Conservation (phyloP, 2,113 vertebrate genomes). For the Ptilorrhoa leucosticta region DNA sequence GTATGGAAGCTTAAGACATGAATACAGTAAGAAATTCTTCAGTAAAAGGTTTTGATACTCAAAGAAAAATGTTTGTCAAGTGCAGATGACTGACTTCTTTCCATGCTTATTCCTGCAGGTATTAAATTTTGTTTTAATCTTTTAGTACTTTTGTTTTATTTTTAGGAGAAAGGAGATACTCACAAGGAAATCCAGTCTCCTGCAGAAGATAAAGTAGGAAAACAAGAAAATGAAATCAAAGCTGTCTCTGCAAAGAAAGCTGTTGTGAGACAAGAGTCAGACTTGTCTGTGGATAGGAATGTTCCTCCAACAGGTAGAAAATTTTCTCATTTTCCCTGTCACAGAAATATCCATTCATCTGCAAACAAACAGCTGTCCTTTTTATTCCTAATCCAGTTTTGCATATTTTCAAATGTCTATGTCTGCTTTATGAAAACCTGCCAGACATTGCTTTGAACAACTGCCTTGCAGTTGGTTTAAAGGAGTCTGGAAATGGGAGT, state of each 20-base stretch:
- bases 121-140: background rate
- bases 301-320: slow-evolving; percentile 55
- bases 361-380: background rate
- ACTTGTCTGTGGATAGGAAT: background rate
- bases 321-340: background rate
- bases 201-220: background rate
- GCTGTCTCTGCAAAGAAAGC: background rate
- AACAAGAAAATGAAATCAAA: slow-evolving; percentile 24
- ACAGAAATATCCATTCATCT: background rate
- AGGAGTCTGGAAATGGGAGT: background rate
- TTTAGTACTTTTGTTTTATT: background rate
- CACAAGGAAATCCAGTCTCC: background rate
- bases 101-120: background rate
- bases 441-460: background rate
- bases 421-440: background rate
- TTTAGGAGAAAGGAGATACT: slow-evolving; percentile 14
- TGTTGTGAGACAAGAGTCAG: background rate
- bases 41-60: background rate
- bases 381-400: background rate
- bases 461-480: background rate
- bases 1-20: background rate
- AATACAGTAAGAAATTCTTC: background rate
- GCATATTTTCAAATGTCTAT: background rate
- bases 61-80: background rate
- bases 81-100: background rate